A percentile compares a stretch with the other conserved stretches of the same genome.
Evolutionary conservation across 2,888 invertebrate genomes (phyloP).

Genomic region (Pyrochroa serraticornis): DNA sequence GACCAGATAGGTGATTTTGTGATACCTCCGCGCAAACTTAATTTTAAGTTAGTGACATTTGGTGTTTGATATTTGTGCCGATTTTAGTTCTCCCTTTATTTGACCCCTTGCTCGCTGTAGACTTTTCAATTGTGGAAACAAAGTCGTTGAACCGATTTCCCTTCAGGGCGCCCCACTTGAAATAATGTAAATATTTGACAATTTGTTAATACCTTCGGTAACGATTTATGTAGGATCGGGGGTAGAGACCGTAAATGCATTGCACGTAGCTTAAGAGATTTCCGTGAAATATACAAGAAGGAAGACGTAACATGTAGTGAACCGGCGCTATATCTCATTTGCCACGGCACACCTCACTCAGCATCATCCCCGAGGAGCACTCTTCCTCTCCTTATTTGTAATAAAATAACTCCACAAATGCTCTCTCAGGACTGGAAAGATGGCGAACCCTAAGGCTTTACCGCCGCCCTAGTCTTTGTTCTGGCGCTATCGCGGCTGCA

Average conservation of each 20-base stretch:
- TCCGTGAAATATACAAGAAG: constrained; percentile 40
- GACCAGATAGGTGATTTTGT: no score
- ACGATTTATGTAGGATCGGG: constrained; percentile 25
- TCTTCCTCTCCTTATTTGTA: constrained; percentile 60
- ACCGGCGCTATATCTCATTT: constrained; percentile 56
- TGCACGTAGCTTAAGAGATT: constrained; percentile 40
- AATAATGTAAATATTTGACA: constrained; percentile 26
- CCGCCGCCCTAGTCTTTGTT: constrained; percentile 48
- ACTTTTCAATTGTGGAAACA: background rate
- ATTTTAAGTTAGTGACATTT: no score
- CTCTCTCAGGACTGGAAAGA: constrained; percentile 57
- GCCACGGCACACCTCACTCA: constrained; percentile 55
- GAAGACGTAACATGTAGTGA: constrained; percentile 34
- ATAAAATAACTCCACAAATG: constrained; percentile 60
- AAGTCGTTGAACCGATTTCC: background rate
- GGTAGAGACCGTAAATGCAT: constrained; percentile 29
- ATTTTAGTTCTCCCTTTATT: no score
- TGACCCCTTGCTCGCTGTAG: background rate
- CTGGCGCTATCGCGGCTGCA: constrained; percentile 34
- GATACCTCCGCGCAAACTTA: no score
- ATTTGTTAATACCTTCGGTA: constrained; percentile 25
- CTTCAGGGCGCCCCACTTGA: constrained; percentile 2
- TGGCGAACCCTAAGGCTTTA: constrained; percentile 52
- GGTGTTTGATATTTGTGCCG: no score
- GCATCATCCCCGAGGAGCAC: constrained; percentile 56